Evolutionary conservation across 2,888 invertebrate genomes (phyloP), one percentile per base, ranked within the genome.

Genomic region (Lathronympha strigana): DNA sequence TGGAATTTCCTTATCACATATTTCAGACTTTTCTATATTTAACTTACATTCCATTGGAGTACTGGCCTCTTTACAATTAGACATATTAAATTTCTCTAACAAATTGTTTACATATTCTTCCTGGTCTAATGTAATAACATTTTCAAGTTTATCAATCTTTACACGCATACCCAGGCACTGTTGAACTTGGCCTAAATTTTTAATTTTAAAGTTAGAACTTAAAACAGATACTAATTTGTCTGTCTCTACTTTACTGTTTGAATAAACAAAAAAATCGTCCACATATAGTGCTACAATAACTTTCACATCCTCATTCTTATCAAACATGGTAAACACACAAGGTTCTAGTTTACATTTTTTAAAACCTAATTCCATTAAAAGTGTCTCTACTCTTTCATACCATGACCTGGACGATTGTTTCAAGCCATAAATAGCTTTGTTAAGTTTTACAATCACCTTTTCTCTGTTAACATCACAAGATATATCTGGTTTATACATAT

Each of bases 261-360:
- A 64, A 51, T 38, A 68, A 15, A 68, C n/a, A n/a, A 69, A 66
- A 17, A 71, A 68, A 58, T 71, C 68, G 53, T 69, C 68, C 2
- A 71, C 68, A 58, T 61, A 71, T 3, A 69, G 17, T 17, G 66
- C 63, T 9, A 71, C 50, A 54, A 67, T 50, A 11, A 49, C 43
- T 66, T 71, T 68, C 13, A 38, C 13, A 50, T n/a, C 28, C n/a
- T n/a, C n/a, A 51, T 64, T 15, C 6, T 38, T 36, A 55, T 38
- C n/a, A 13, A 17, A 45, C 49, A 69, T 69, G 17, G 19, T 45
- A 57, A 63, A 71, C 0, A 71, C 11, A 68, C 67, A 69, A 36
- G 66, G 68, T 31, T 61, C 60, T 3, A 61, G 17, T 1, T 61
- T 61, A 19, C 60, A 66, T 61, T 55, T 66, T 17, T 4, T 45